Evolutionary conservation across 2,113 vertebrate species (phyloP).

Genomic region (Daboia siamensis): DNA sequence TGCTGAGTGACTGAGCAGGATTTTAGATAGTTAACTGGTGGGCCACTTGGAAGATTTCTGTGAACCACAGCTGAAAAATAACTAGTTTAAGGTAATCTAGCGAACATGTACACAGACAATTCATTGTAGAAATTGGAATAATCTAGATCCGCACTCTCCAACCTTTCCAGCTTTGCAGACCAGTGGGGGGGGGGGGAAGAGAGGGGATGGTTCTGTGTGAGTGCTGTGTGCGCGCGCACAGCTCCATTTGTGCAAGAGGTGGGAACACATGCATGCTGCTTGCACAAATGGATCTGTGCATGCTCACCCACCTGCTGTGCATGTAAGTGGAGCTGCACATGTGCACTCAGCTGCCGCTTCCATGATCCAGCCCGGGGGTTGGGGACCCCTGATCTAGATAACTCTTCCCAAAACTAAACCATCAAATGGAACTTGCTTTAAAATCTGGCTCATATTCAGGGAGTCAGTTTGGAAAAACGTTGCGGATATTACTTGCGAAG

Average conservation of each 20-base stretch:
- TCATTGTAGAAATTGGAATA: not conserved
- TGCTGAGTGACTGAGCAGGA: not conserved
- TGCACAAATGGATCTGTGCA: not conserved
- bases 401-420: not conserved
- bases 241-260: not conserved
- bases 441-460: not conserved
- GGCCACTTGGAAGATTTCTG: not conserved
- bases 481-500: not conserved
- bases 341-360: not conserved
- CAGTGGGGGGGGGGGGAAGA: too few species aligned
- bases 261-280: not conserved
- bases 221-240: not conserved
- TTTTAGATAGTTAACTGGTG: not conserved
- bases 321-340: not conserved
- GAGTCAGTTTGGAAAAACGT: not conserved
- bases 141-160: not conserved
- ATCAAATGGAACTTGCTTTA: not conserved
- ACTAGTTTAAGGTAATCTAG: not conserved
- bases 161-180: not conserved
- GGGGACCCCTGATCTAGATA: not conserved
- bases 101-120: not conserved
- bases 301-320: too few species aligned
- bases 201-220: not conserved
- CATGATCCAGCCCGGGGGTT: not conserved
- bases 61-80: not conserved